These are phyloP conservation scores for Hermetia illucens DNA, from an alignment of 1,140 invertebrate species.

Conservation along the genomic window DNA sequence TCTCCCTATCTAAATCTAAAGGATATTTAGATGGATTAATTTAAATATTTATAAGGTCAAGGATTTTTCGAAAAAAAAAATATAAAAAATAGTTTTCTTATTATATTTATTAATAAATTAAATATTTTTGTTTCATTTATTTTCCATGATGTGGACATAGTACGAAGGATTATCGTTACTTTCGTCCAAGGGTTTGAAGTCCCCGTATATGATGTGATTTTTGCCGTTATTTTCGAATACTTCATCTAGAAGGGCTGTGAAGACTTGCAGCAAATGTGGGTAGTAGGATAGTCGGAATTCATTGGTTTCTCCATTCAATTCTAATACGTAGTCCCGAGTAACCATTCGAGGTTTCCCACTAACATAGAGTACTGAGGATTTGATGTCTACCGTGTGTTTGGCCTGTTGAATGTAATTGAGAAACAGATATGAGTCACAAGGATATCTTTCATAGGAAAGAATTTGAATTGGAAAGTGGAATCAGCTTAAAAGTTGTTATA, in stretches of 20 bases:
- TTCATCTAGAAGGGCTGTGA: constrained; percentile 52
- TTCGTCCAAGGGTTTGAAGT: constrained; percentile 57
- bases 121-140: constrained; percentile 18
- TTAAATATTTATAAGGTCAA: too few species aligned
- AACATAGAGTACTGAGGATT: constrained; percentile 64
- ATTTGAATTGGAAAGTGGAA: not conserved
- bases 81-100: not conserved
- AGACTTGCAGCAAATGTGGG: constrained; percentile 58
- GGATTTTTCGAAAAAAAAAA: too few species aligned
- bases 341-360: constrained; percentile 56
- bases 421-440: constrained; percentile 1
- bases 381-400: constrained; percentile 62
- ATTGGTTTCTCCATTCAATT: constrained; percentile 38
- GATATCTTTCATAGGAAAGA: not conserved
- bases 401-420: constrained; percentile 40
- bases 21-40: too few species aligned
- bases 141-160: constrained; percentile 73
- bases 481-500: not conserved
- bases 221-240: constrained; percentile 49
- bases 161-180: constrained; percentile 51
- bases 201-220: constrained; percentile 61
- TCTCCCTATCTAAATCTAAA: too few species aligned
- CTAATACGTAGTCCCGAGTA: constrained; percentile 64
- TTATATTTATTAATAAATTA: not conserved
- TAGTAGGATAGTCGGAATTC: constrained; percentile 77